Evolutionary conservation across 2,888 invertebrate genomes (phyloP), one percentile per base, ranked within the genome.

Genomic region (Isoperla grammatica): DNA sequence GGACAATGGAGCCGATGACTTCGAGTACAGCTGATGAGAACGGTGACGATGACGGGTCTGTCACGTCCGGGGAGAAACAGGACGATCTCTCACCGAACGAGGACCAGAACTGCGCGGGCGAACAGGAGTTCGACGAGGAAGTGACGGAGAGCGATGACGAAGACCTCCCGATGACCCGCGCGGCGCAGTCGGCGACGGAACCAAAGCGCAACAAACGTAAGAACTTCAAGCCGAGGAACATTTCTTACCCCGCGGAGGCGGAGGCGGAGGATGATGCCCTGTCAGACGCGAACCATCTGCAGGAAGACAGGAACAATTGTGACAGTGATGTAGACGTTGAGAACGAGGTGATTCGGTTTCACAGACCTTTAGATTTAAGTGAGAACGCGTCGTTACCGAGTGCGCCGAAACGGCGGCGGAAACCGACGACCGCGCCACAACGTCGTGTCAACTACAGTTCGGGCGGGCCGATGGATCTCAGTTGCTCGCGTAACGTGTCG

Each of bases 181-280:
- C 50, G 13, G 20, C 50, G 11, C 22, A 57, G 8, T 48, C 55
- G 9, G 13, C 50, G 2, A 53, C 40, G 13, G 9, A 43, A 9
- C 82, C 82, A 63, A 84, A 85, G 73, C 79, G 86, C 68, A 88
- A 88, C 77, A 87, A 88, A 68, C 76, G 88, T 66, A 88, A 88
- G 74, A 88, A 88, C 73, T 87, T 88, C 74, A 84, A 86, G 68
- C 90, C 90, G 0, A 77, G 88, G 68, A 89, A 87, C 73, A 85
- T 87, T 1, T 81, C 68, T 23, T 71, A 71, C 63, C n/a, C n/a
- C n/a, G n/a, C n/a, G n/a, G n/a, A n/a, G n/a, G n/a, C n/a, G n/a
- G n/a, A n/a, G n/a, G 68, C 67, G 12, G 69, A 70, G 56, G 70
- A 69, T 48, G 71, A 71, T 20, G 66, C 66, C n/a, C 17, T 15